Evolutionary conservation across 2,113 vertebrate species (phyloP).

Genomic region (Cichladusa arquata): DNA sequence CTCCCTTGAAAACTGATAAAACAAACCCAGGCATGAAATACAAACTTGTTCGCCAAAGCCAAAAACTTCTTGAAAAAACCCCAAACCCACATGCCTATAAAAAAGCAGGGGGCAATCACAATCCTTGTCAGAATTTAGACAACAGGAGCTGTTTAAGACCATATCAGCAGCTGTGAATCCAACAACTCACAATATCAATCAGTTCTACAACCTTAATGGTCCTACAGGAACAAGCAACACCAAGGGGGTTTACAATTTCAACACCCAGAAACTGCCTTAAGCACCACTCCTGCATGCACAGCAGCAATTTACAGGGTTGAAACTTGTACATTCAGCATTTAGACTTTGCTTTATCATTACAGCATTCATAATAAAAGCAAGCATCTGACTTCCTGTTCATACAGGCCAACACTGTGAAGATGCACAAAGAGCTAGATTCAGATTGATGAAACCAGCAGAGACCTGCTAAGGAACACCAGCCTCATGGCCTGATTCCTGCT

Average conservation of each 20-base stretch:
- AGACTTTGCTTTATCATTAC: background rate
- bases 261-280: background rate
- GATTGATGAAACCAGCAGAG: rapidly evolving
- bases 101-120: background rate
- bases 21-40: background rate
- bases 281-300: background rate
- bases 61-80: background rate
- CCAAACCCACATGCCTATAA: background rate
- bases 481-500: background rate
- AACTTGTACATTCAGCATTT: background rate
- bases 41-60: background rate
- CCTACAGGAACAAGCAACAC: background rate
- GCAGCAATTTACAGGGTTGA: background rate
- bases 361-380: background rate
- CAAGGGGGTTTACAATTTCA: background rate
- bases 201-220: background rate
- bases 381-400: background rate
- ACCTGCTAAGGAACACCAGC: background rate
- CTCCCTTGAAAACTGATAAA: background rate
- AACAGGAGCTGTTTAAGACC: background rate
- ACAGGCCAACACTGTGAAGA: background rate
- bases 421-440: background rate
- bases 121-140: background rate
- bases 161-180: background rate
- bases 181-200: background rate